phyloP scores from a whole-genome alignment of 2,113 vertebrate species.

The Hemicordylus capensis region DNA sequence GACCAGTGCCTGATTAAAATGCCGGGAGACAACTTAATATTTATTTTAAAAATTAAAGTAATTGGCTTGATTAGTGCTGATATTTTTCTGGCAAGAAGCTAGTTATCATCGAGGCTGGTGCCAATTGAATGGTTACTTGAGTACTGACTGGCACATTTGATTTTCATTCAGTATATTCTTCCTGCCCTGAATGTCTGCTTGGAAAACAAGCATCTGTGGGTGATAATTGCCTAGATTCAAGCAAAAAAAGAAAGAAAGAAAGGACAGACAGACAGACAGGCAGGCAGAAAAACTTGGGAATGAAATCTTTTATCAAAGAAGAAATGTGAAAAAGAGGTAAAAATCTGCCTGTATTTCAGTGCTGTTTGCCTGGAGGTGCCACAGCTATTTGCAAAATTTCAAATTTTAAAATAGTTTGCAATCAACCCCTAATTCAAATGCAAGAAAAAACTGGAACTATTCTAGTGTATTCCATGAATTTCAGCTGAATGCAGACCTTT shows the following conservation, averaged over 20 bases:
- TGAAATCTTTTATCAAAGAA: background rate
- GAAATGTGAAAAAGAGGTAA: background rate
- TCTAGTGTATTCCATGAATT: background rate
- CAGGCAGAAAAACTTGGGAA: background rate
- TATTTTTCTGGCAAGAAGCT: background rate
- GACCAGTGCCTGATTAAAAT: background rate
- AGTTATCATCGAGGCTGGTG: background rate
- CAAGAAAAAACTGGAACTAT: background rate
- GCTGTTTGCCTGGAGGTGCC: background rate
- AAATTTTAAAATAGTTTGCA: background rate
- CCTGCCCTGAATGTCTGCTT: background rate
- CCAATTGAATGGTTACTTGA: background rate
- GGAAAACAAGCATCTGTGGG: background rate
- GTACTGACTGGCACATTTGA: background rate
- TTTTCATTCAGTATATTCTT: background rate
- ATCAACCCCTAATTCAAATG: background rate
- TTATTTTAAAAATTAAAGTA: background rate
- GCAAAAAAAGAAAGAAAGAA: too few species aligned
- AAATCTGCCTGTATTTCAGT: background rate
- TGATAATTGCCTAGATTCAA: background rate
- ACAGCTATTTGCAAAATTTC: background rate
- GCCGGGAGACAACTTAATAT: background rate
- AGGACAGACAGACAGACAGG: too few species aligned
- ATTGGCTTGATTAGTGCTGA: background rate
- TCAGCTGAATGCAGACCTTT: background rate